phyloP scores from a whole-genome alignment of 2,113 vertebrate species.

The Engraulis encrasicolus region DNA sequence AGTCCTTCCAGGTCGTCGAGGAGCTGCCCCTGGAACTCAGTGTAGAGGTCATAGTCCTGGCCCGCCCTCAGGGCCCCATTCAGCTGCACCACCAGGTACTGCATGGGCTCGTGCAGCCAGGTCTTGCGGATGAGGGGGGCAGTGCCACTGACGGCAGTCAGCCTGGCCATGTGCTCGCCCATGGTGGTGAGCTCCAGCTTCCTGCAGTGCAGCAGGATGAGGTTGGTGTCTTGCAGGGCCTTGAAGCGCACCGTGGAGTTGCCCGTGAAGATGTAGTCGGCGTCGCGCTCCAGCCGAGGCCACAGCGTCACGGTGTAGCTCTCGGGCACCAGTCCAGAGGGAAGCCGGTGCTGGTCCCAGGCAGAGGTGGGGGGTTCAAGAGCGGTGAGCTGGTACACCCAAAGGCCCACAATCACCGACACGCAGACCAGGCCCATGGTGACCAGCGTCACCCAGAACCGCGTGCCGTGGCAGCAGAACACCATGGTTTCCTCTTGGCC shows the following conservation, averaged over 20 bases:
- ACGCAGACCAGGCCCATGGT: constrained; percentile 57
- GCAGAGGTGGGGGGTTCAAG: background rate
- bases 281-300: constrained; percentile 68
- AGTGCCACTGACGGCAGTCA: accelerated
- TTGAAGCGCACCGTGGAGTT: constrained; percentile 76
- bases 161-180: accelerated
- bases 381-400: constrained; percentile 55
- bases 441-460: constrained; percentile 74
- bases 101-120: constrained; percentile 67
- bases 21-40: constrained; percentile 80
- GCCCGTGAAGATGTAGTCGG: constrained; percentile 81
- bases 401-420: constrained; percentile 81
- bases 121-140: constrained; percentile 49
- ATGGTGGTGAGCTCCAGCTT: constrained; percentile 78
- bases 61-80: constrained; percentile 17
- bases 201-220: constrained; percentile 92
- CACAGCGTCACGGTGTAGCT: constrained; percentile 77
- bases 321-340: constrained; percentile 64
- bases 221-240: constrained; percentile 70
- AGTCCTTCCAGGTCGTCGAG: constrained; percentile 86
- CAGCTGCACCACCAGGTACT: constrained; percentile 85
- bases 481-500: constrained; percentile 68
- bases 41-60: constrained; percentile 72
- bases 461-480: constrained; percentile 78
- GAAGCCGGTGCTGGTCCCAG: constrained; percentile 74